Evolutionary conservation across 2,797 vertebrate species (phyloP).

Genomic region (Epinephelus coioides): DNA sequence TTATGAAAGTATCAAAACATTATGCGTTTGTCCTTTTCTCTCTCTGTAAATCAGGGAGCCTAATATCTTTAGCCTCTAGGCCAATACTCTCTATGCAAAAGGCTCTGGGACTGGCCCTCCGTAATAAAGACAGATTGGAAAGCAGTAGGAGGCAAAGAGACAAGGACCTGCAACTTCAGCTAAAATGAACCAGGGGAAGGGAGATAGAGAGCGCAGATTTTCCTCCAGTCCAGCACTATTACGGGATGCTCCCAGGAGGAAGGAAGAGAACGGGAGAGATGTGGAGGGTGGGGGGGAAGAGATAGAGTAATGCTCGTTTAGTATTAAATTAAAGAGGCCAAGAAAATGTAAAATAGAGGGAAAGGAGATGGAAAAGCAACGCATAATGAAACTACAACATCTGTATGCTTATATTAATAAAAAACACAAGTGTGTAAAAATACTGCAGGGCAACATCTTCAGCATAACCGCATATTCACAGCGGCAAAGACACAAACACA

Average conservation of each 20-base stretch:
- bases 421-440: background rate
- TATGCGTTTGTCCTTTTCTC: conserved; percentile 51
- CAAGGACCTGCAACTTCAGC: conserved; percentile 82
- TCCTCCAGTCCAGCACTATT: conserved; percentile 74
- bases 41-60: conserved; percentile 55
- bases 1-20: conserved; percentile 64
- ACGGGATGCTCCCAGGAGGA: conserved; percentile 66
- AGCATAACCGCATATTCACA: conserved; percentile 13
- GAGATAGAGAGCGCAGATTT: conserved; percentile 69
- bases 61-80: conserved; percentile 72
- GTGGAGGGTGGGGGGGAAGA: conserved; percentile 24
- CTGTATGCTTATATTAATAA: conserved; percentile 1
- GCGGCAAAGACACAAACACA: background rate
- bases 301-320: conserved; percentile 51
- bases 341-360: conserved; percentile 41
- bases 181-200: conserved; percentile 70
- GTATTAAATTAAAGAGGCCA: conserved; percentile 42
- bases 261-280: conserved; percentile 35
- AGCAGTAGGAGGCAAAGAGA: conserved; percentile 79
- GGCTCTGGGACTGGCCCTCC: conserved; percentile 58
- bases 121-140: conserved; percentile 83
- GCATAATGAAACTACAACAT: background rate
- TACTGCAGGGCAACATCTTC: background rate
- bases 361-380: conserved; percentile 19
- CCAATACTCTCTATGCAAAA: conserved; percentile 61